A percentile compares a stretch with the other conserved stretches of the same genome.
These are phyloP conservation scores for Drosophila eugracilis DNA, from an alignment of 1,140 invertebrate genomes.

Conservation along the genomic window DNA sequence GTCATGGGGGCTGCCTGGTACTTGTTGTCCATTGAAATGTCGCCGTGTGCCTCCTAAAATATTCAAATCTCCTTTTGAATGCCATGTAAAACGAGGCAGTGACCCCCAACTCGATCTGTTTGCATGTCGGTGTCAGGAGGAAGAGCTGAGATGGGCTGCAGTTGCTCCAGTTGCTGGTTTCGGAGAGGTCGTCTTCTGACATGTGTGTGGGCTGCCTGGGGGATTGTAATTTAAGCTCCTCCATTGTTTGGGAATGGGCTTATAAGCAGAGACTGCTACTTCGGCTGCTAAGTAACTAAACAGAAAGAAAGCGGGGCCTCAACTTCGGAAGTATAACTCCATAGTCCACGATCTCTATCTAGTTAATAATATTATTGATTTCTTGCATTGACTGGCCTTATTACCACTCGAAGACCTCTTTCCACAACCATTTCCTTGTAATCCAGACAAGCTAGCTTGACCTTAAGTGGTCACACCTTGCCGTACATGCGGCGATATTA, in stretches of 20 bases:
- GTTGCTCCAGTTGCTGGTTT: conserved; percentile 22
- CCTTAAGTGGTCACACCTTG: conserved; percentile 41
- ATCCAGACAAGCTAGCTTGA: conserved; percentile 15
- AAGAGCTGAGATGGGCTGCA: conserved; percentile 17
- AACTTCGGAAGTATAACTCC: background rate
- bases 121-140: conserved; percentile 18
- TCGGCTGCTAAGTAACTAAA: background rate
- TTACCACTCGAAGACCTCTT: background rate
- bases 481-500: conserved; percentile 57
- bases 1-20: conserved; percentile 62
- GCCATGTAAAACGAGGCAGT: conserved; percentile 74
- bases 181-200: conserved; percentile 31
- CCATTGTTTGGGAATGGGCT: conserved; percentile 29
- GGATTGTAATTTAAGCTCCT: conserved; percentile 55
- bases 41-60: conserved; percentile 69
- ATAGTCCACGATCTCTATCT: background rate
- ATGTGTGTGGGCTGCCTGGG: conserved; percentile 50
- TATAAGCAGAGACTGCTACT: conserved; percentile 3
- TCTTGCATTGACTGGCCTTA: conserved; percentile 1
- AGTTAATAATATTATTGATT: background rate
- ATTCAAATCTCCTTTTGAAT: conserved; percentile 81
- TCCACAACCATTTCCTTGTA: conserved; percentile 18
- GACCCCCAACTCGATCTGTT: conserved; percentile 57
- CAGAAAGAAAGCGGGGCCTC: background rate
- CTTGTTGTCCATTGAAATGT: conserved; percentile 77